Conservation (phyloP, 2,113 vertebrate species). For the Pheucticus melanocephalus region DNA sequence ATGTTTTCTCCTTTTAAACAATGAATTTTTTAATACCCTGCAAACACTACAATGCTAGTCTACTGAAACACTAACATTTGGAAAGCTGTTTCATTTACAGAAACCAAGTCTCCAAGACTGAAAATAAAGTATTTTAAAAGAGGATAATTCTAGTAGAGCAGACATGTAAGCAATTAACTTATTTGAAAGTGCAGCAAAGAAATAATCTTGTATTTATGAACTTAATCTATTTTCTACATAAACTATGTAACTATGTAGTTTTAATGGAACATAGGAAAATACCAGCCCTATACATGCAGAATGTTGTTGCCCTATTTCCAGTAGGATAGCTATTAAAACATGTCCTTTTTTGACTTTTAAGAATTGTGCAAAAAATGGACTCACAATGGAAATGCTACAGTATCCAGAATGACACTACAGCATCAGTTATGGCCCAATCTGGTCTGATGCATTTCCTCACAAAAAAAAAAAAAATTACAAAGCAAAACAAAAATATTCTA, state of each 20-base stretch:
- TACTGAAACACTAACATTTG: not conserved
- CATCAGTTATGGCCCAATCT: not conserved
- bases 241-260: not conserved
- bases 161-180: not conserved
- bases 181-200: not conserved
- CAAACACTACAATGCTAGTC: not conserved
- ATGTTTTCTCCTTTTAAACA: not conserved
- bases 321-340: not conserved
- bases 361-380: not conserved
- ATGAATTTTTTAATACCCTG: not conserved
- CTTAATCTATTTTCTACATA: not conserved
- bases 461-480: not conserved
- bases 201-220: not conserved
- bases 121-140: not conserved
- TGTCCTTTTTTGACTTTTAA: not conserved
- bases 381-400: not conserved
- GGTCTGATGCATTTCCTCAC: not conserved
- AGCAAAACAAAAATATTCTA: not conserved
- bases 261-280: not conserved
- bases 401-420: not conserved
- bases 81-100: not conserved
- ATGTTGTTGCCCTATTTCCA: not conserved
- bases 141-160: not conserved
- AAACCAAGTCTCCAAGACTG: not conserved
- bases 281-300: not conserved